Percentiles rank a stretch among this genome's conserved stretches.
phyloP scores from a whole-genome alignment of 2,113 vertebrate genomes.

The Pelusios castaneus region DNA sequence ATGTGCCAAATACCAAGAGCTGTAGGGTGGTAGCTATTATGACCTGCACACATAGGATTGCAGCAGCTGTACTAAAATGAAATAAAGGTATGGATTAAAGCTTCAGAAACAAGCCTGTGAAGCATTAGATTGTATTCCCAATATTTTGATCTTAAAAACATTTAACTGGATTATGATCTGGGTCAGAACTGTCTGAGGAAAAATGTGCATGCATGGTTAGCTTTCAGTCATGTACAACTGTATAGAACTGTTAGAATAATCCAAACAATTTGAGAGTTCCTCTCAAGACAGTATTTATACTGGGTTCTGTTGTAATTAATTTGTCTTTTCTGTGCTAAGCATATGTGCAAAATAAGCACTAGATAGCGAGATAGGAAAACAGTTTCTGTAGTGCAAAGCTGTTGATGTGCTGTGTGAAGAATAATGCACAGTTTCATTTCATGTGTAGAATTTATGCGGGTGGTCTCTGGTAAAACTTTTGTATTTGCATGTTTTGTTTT shows the following conservation, averaged over 20 bases:
- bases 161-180: conserved; percentile 23
- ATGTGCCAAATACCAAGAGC: conserved; percentile 11
- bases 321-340: background rate
- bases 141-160: background rate
- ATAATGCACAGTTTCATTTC: background rate
- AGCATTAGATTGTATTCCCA: conserved; percentile 2
- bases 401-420: background rate
- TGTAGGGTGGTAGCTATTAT: conserved; percentile 40
- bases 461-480: background rate
- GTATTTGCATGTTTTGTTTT: background rate
- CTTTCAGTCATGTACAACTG: rapidly evolving
- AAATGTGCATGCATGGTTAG: background rate
- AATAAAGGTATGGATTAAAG: conserved; percentile 48
- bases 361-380: background rate
- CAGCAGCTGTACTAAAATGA: conserved; percentile 39
- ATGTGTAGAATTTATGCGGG: background rate
- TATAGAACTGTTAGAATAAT: background rate
- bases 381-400: background rate
- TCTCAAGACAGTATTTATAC: background rate
- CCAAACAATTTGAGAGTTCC: background rate
- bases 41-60: conserved; percentile 55
- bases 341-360: background rate
- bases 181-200: background rate
- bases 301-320: background rate
- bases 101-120: conserved; percentile 49